Conservation (phyloP, 2,888 invertebrate genomes). For the Meandrusa payeni region DNA sequence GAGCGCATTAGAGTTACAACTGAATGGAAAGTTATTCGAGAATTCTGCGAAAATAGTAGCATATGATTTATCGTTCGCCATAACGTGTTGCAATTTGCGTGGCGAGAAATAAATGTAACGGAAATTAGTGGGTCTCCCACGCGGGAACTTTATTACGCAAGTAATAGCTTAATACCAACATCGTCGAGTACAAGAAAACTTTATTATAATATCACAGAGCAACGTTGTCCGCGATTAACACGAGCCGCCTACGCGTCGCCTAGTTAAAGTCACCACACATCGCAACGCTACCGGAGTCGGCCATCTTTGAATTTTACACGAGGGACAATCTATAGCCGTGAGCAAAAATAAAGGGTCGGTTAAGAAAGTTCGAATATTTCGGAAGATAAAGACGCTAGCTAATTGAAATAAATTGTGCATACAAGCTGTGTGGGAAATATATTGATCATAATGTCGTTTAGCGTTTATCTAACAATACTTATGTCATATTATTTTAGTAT, state of each 20-base stretch:
- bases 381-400: no score
- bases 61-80: conserved; percentile 30
- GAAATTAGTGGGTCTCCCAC: conserved; percentile 54
- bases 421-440: no score
- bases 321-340: no score
- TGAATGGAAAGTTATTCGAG: conserved; percentile 9
- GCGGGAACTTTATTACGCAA: conserved; percentile 42
- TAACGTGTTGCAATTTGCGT: conserved; percentile 41
- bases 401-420: no score
- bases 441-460: no score
- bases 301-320: background rate
- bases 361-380: no score
- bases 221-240: conserved; percentile 44
- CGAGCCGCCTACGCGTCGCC: conserved; percentile 31
- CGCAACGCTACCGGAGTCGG: background rate
- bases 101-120: conserved; percentile 50
- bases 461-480: no score
- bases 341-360: no score
- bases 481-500: no score
- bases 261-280: background rate
- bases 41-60: conserved; percentile 26
- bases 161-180: conserved; percentile 45
- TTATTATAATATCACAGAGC: conserved; percentile 42
- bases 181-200: conserved; percentile 43
- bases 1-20: background rate